Base-by-base conservation (phyloP, 2,113 vertebrate genomes). In the Heloderma charlesbogerti region DNA sequence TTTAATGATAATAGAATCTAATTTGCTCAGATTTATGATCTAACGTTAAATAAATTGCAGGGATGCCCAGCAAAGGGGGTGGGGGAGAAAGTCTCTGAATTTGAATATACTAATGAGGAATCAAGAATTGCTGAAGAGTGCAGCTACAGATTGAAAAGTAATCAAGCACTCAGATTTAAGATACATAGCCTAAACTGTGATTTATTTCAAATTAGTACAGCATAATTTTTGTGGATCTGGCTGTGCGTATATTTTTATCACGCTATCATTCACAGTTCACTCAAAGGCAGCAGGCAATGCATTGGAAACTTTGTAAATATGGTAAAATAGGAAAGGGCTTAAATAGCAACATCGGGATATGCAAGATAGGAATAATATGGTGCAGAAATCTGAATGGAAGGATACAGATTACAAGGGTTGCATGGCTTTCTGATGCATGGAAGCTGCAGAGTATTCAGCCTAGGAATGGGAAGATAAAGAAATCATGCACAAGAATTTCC, bases 21-120 rank as follows among this genome's bases (percentile, higher is more conserved):
- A 94, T 95, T 95, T 97, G 22, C 45, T 94, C 9, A 96, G 93
- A 95, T 92, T 94, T 93, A 94, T 93, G 25, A 86, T 82, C 31
- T 88, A 74, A 22, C 83, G 92, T n/a, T 91, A 94, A 92, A 91
- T 94, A 93, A 94, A 96, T 87, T 92, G 2, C 37, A 81, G 6
- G 40, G 15, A 92, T 89, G 3, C 0, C 86, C 0, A 84, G 88
- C 83, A 71, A 92, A 90, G 8, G 22, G 91, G 91, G 89, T 22
- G 91, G 31, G 43, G 67, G 67, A 75, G 90, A 51, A 13, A 34
- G 3, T 29, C 60, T 86, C 0, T 78, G 31, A 92, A 92, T 94
- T 92, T 94, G 4, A 94, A 94, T 93, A 84, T 8, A 79, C 20
- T 91, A 92, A 93, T 77, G 20, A 34, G 63, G 83, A 94, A 89